Evolutionary conservation across 2,888 invertebrate genomes (phyloP), one percentile per base, ranked within the genome.

Genomic region (Griposia aprilina): DNA sequence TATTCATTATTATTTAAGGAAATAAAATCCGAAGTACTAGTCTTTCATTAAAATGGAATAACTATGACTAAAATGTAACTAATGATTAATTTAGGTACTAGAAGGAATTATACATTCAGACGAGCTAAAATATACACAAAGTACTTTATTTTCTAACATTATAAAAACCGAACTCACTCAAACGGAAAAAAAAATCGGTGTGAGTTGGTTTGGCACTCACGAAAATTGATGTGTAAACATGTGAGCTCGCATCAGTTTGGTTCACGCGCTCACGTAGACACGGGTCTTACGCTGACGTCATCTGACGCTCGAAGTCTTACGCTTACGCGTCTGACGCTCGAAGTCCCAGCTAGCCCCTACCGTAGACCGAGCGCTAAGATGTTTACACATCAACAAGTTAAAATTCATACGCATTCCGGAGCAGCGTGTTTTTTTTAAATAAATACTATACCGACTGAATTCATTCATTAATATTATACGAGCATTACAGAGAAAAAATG

Each of bases 81-180:
- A 67, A 70, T 69, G 5, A 63, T 62, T 11, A 59, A 52, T 74
- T 69, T 70, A 36, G 17, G 17, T 69, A 66, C 50, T 70, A 70
- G 26, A 62, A 45, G 26, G 59, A 86, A 63, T 36, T 55, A 66
- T 57, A 71, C 26, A 77, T 83, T 78, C 70, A 52, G 62, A 82
- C 48, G 26, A 87, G 20, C 87, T 82, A 71, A 74, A 70, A 74
- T 67, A 62, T 71, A 71, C 79, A 87, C 45, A 71, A 50, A 48
- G 57, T 60, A 68, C 23, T 41, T 72, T 65, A 5, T 48, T 70
- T 59, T 72, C 62, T 69, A 52, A 68, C 59, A 72, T 68, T 50
- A 63, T 15, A 55, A 36, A 36, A 41, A 41, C 41, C 6, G 41
- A 41, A 41, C 2, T 5, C 41, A 41, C 41, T 41, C 41, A 41